Base-by-base conservation (phyloP, 2,797 vertebrate species). In the Arnoldichthys spilopterus region DNA sequence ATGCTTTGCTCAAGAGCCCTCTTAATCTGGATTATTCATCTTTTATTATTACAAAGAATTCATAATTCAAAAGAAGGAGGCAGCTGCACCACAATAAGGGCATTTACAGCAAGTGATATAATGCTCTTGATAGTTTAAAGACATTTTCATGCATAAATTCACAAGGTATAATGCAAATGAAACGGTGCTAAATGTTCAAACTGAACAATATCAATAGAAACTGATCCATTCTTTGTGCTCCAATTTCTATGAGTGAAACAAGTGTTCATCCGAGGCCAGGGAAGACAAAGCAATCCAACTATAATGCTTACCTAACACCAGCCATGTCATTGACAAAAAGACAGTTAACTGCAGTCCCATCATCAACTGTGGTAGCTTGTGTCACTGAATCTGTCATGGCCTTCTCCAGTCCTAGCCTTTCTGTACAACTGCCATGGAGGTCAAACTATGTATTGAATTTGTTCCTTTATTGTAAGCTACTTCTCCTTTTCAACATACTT, bases 31-130 rank as follows among this genome's bases (percentile, higher is more conserved):
- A 49, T 64, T 66, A 63, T 51, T 78, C 30, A 49, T 75, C 66
- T 47, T 34, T n/a, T 30, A 66, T 66, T 66, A 74, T 71, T 58
- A 66, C 70, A 77, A 32, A 63, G 24, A 75, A 54, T 70, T 72
- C 20, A 58, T 78, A 11, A 74, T 74, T 43, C 59, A 51, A 28
- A 24, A 32, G 12, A 37, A 32, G 56, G 49, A 76, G 49, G 12
- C 49, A 43, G 51, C 3, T 37, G 22, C 5, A 37, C 59, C 30
- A 40, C 45, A 66, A 8, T 56, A 7, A 51, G 18, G 40, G 2
- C 26, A 28, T 68, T 47, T 69, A 69, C 64, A 1, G 13, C 40
- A n/a, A 20, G 43, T 28, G 16, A 69, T 30, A 68, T 49, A 51
- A 32, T 51, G 67, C 45, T 30, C 66, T 68, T 45, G 30, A 45